phyloP scores from a whole-genome alignment of 1,140 invertebrate species.

The Pogonognathellus flavescens region DNA sequence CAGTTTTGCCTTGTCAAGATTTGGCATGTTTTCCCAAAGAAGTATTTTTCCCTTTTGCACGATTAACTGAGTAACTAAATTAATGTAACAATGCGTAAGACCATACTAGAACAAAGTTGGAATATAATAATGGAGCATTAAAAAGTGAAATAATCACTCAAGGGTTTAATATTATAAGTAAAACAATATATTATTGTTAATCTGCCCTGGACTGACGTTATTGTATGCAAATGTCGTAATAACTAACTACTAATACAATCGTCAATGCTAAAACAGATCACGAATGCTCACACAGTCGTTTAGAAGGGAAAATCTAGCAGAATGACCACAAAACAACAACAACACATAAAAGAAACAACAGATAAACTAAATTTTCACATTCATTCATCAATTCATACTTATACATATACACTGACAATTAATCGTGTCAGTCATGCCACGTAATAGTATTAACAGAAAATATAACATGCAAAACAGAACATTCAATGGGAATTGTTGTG shows the following conservation, averaged over 20 bases:
- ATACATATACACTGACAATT: neutral
- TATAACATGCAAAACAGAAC: too few relatives aligned
- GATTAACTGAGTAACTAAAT: neutral
- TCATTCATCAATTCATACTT: conserved; percentile 1
- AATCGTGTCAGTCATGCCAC: conserved; percentile 17
- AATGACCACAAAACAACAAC: conserved; percentile 12
- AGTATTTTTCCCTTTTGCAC: neutral
- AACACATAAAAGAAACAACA: neutral
- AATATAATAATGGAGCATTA: too few relatives aligned
- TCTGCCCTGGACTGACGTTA: too few relatives aligned
- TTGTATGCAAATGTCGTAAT: too few relatives aligned
- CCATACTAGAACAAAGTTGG: too few relatives aligned
- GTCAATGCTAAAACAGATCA: too few relatives aligned
- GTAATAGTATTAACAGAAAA: neutral
- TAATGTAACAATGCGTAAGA: too few relatives aligned
- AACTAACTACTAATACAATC: too few relatives aligned
- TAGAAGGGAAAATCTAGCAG: neutral
- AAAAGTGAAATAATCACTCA: too few relatives aligned
- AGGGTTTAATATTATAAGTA: too few relatives aligned
- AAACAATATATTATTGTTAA: too few relatives aligned
- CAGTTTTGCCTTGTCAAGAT: neutral
- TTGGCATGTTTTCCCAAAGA: neutral
- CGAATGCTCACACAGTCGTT: conserved; percentile 1
- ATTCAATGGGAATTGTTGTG: too few relatives aligned
- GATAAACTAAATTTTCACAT: conserved; percentile 1